These are phyloP conservation scores for Heteropelma amictum DNA, from an alignment of 2,888 invertebrate genomes.

Conservation along the genomic window DNA sequence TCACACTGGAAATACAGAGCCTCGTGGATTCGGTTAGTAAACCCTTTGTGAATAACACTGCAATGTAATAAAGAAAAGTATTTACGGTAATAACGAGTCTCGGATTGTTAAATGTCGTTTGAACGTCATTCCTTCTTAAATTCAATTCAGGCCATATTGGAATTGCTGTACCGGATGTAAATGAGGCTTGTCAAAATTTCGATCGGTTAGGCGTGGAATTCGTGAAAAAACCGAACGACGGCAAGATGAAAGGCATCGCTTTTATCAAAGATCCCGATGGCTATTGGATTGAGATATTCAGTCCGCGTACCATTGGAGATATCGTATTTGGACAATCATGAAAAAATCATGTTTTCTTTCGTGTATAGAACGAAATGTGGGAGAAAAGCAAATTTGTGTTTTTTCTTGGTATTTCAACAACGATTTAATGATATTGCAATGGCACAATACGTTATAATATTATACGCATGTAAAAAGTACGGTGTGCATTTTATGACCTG, in stretches of 20 bases:
- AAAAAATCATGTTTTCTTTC: slow-evolving; percentile 2
- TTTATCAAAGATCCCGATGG: slow-evolving; percentile 98
- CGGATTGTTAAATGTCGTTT: neutral
- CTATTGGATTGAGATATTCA: slow-evolving; percentile 97
- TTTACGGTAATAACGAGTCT: neutral
- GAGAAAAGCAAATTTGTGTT: neutral
- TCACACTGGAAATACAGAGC: slow-evolving; percentile 94
- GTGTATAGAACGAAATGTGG: neutral
- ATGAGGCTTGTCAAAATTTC: slow-evolving; percentile 92
- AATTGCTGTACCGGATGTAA: slow-evolving; percentile 92
- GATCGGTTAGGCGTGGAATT: slow-evolving; percentile 92
- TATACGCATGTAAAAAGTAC: too few relatives aligned
- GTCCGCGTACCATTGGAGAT: slow-evolving; percentile 71
- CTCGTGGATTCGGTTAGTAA: slow-evolving; percentile 87
- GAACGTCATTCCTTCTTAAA: neutral
- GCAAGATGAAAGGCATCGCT: slow-evolving; percentile 95
- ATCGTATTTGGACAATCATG: slow-evolving; percentile 52
- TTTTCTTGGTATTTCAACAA: neutral
- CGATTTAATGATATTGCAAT: slow-evolving; percentile 10
- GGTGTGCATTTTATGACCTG: too few relatives aligned
- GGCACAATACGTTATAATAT: too few relatives aligned
- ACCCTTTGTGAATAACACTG: neutral
- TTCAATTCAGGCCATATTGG: slow-evolving; percentile 89
- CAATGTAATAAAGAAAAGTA: neutral
- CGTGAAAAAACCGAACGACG: slow-evolving; percentile 93